These are phyloP conservation scores for Hipposideros larvatus DNA, from an alignment of 2,797 vertebrate genomes.

Conservation along the genomic window DNA sequence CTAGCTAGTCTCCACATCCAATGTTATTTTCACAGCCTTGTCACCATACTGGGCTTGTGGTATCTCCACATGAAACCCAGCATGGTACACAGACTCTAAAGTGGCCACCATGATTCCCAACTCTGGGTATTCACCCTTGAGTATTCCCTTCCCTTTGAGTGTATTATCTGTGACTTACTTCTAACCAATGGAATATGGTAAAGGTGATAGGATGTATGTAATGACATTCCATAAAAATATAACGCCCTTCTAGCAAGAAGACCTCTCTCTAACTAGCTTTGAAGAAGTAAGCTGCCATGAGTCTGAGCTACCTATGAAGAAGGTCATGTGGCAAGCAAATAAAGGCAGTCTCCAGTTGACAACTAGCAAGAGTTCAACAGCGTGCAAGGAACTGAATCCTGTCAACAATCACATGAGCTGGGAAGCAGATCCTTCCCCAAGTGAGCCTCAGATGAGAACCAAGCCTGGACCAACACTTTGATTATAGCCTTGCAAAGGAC, in stretches of 20 bases:
- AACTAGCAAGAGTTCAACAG: neutral
- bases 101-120: neutral
- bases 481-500: constrained; percentile 36
- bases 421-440: neutral
- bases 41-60: neutral
- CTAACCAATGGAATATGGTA: constrained; percentile 22
- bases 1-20: constrained; percentile 34
- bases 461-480: neutral
- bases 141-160: neutral
- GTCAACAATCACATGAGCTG: neutral
- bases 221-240: neutral
- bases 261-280: neutral
- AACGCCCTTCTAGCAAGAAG: neutral
- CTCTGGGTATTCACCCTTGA: neutral
- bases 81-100: neutral
- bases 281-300: constrained; percentile 23
- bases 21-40: neutral
- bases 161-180: neutral
- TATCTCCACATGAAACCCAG: neutral
- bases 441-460: neutral
- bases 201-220: neutral
- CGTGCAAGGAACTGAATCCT: constrained; percentile 6
- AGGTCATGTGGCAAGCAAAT: neutral
- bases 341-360: neutral
- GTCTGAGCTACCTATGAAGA: neutral